Conservation (phyloP, 2,113 vertebrate species). For the Puffinus mauretanicus region DNA sequence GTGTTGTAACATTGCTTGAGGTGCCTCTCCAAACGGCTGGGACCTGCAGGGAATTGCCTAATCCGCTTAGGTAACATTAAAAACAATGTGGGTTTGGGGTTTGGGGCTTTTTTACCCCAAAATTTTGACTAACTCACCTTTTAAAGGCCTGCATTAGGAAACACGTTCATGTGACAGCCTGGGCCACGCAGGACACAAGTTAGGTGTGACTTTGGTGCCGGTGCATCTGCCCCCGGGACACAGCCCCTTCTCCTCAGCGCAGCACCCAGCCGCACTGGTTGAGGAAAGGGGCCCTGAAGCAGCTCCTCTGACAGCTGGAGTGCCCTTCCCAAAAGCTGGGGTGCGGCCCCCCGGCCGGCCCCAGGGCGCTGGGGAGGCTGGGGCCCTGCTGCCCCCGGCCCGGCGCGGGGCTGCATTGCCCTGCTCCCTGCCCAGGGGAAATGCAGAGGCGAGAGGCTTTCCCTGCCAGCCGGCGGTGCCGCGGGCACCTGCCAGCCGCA, state of each 20-base stretch:
- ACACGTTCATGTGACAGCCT: neutral
- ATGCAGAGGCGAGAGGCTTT: neutral
- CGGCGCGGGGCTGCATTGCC: accelerated
- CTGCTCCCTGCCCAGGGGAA: neutral
- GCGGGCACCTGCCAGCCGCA: neutral
- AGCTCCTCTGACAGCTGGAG: neutral
- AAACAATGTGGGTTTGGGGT: neutral
- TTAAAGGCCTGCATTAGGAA: neutral
- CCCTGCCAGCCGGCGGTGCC: neutral
- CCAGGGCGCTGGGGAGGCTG: neutral
- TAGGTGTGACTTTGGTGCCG: neutral
- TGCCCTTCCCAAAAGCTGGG: neutral
- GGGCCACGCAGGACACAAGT: neutral
- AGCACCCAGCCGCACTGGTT: neutral
- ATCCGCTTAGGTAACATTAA: neutral
- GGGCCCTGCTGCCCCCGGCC: too few species aligned
- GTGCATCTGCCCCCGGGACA: neutral
- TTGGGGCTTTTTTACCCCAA: neutral
- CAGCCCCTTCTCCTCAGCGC: neutral
- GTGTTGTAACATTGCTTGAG: neutral
- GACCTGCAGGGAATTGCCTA: neutral
- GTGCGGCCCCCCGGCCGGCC: too few species aligned
- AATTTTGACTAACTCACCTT: neutral
- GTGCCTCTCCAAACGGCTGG: neutral
- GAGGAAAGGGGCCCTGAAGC: neutral